These are phyloP conservation scores for Furcula furcula DNA, from an alignment of 2,888 invertebrate species.

Conservation along the genomic window DNA sequence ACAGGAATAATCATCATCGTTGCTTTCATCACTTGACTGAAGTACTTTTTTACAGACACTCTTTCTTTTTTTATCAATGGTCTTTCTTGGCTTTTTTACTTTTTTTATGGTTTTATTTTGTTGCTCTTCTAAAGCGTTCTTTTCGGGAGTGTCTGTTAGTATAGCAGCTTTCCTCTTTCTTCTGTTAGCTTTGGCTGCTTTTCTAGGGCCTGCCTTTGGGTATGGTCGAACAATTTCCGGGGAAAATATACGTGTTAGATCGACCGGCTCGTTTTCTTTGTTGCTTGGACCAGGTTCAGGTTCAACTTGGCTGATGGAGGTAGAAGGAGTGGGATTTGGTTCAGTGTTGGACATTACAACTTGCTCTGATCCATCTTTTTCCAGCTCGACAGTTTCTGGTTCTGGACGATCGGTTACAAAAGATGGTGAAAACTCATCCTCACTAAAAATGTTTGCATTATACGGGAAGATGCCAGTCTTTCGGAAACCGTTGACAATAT, in stretches of 20 bases:
- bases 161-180: conserved; percentile 21
- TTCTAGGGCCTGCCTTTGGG: conserved; percentile 26
- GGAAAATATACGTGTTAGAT: conserved; percentile 18
- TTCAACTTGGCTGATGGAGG: conserved; percentile 25
- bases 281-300: conserved; percentile 23
- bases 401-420: too few relatives aligned
- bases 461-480: too few relatives aligned
- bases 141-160: conserved; percentile 21
- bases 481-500: too few relatives aligned
- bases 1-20: conserved; percentile 20
- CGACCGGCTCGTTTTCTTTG: conserved; percentile 17
- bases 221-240: conserved; percentile 25
- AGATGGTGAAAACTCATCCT: too few relatives aligned
- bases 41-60: conserved; percentile 11
- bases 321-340: conserved; percentile 9
- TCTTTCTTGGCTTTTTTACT: conserved; percentile 9
- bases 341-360: not conserved
- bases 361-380: not conserved
- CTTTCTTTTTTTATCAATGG: conserved; percentile 8
- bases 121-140: conserved; percentile 20
- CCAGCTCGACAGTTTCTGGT: not conserved
- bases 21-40: conserved; percentile 25
- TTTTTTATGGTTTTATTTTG: conserved; percentile 18
- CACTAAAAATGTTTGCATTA: too few relatives aligned
- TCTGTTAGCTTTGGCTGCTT: conserved; percentile 18